Evolutionary conservation across 2,797 vertebrate genomes (phyloP).

Genomic region (Sebastes nivosus): DNA sequence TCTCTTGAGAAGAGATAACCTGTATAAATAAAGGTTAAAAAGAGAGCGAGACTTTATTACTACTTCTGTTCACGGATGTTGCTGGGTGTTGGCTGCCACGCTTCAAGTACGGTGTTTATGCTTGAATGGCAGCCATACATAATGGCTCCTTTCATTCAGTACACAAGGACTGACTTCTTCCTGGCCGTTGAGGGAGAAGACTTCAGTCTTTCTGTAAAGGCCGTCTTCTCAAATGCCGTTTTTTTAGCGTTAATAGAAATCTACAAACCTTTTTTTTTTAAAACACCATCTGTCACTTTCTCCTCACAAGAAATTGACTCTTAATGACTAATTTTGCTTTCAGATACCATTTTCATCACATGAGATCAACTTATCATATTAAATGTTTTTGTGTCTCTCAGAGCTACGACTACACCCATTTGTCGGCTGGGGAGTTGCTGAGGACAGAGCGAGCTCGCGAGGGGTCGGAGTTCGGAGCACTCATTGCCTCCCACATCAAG

Average conservation of each 20-base stretch:
- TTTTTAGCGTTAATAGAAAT: background rate
- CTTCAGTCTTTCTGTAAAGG: background rate
- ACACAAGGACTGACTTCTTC: constrained; percentile 13
- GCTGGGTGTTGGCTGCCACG: constrained; percentile 45
- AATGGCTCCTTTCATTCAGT: constrained; percentile 58
- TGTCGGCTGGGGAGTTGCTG: constrained; percentile 96
- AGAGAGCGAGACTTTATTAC: background rate
- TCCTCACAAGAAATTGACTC: background rate
- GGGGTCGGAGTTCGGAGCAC: constrained; percentile 89
- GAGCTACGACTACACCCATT: constrained; percentile 93
- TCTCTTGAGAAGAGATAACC: too few relatives aligned
- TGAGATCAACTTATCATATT: background rate
- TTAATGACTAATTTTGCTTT: background rate
- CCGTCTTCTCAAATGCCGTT: background rate
- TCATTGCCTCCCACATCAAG: constrained; percentile 93
- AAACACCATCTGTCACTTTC: background rate
- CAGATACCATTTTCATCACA: background rate
- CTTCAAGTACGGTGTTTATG: constrained; percentile 8
- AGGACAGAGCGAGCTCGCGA: constrained; percentile 90
- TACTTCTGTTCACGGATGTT: constrained; percentile 13
- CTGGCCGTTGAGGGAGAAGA: background rate
- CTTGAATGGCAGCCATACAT: constrained; percentile 32
- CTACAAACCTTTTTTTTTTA: background rate
- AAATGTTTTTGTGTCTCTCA: constrained; percentile 50
- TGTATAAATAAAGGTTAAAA: too few relatives aligned